phyloP scores from a whole-genome alignment of 1,140 invertebrate species.

The Temnothorax curvispinosus region DNA sequence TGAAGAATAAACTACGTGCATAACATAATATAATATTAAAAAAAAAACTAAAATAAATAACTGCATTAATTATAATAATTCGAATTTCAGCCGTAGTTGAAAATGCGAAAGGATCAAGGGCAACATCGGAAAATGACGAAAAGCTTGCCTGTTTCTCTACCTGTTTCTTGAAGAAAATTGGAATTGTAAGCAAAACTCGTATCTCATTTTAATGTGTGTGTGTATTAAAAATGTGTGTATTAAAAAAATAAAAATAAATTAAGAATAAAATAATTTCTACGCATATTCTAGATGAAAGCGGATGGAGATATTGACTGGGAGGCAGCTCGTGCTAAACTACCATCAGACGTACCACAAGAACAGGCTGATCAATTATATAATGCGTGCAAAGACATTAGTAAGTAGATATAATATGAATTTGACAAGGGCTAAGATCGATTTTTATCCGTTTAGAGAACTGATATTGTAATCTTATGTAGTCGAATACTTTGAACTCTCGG shows the following conservation, averaged over 20 bases:
- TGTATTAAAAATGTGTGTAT: no score
- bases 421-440: not conserved
- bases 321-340: constrained; percentile 68
- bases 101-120: constrained; percentile 63
- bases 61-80: not conserved
- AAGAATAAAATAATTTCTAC: constrained; percentile 6
- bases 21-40: not conserved
- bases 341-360: constrained; percentile 60
- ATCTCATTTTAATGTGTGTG: not conserved
- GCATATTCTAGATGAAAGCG: constrained; percentile 68
- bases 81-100: constrained; percentile 67
- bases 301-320: constrained; percentile 73
- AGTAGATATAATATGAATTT: constrained; percentile 53
- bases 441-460: not conserved
- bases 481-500: no score
- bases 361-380: constrained; percentile 60
- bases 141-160: constrained; percentile 66
- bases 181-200: constrained; percentile 63
- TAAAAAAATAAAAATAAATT: not conserved
- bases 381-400: constrained; percentile 70
- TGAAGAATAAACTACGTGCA: constrained; percentile 13
- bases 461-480: not conserved
- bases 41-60: not conserved
- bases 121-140: constrained; percentile 46
- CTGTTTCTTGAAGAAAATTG: constrained; percentile 70